A percentile compares a stretch with the other conserved stretches of the same genome.
These are phyloP conservation scores for Ephydatia muelleri DNA, from an alignment of 37 sponge, comb jelly and placozoan genomes.

Conservation along the genomic window DNA sequence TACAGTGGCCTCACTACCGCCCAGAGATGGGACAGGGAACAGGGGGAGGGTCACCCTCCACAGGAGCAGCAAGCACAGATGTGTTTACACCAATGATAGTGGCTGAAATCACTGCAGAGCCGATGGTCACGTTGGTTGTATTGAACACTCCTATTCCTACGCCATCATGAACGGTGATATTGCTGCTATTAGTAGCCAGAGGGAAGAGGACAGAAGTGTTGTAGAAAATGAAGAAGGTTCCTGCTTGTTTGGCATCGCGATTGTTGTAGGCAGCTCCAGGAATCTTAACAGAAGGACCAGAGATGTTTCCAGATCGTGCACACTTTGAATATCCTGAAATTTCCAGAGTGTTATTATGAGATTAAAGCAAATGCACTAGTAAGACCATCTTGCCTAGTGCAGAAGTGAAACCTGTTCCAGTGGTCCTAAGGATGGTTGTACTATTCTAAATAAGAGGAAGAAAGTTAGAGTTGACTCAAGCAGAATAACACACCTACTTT, in stretches of 20 bases:
- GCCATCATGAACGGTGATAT: not conserved
- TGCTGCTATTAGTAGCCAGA: not conserved
- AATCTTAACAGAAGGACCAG: constrained; percentile 5
- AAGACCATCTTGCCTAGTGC: not conserved
- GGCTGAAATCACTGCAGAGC: constrained; percentile 33
- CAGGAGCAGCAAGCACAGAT: constrained; percentile 4
- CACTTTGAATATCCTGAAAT: not conserved
- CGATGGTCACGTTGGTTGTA: not conserved
- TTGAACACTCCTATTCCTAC: not conserved
- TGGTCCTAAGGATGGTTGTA: not conserved
- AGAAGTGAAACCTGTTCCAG: not conserved
- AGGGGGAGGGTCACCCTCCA: constrained; percentile 20
- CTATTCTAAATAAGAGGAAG: not conserved
- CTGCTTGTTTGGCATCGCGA: not conserved
- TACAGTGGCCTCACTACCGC: not conserved
- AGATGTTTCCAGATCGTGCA: not conserved
- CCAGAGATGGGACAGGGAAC: not conserved
- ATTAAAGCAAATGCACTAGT: not conserved
- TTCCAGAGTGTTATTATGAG: not conserved
- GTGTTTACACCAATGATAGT: constrained; percentile 12
- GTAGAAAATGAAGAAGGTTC: constrained; percentile 33
- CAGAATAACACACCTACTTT: constrained; percentile 28
- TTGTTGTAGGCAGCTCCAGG: constrained; percentile 22
- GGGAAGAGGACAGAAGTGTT: constrained; percentile 32
- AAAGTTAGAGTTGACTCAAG: not conserved